Conservation (phyloP, 2,797 vertebrate species). For the Novumbra hubbsi region DNA sequence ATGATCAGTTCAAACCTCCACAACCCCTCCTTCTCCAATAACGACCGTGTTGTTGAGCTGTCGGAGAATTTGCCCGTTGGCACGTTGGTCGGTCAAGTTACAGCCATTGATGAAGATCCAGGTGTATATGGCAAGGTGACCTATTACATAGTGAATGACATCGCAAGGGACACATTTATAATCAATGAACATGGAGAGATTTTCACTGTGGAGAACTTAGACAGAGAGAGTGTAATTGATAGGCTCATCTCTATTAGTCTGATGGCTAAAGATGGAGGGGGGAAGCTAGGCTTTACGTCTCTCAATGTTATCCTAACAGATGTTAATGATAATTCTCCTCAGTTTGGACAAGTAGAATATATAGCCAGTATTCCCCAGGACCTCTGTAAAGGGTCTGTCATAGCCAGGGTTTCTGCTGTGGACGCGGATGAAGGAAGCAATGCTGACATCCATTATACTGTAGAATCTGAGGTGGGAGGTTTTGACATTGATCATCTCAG, state of each 20-base stretch:
- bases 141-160: slow-evolving; percentile 82
- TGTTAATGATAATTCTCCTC: slow-evolving; percentile 81
- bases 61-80: slow-evolving; percentile 77
- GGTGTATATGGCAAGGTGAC: slow-evolving; percentile 72
- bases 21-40: slow-evolving; percentile 77
- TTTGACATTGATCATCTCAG: slow-evolving; percentile 77
- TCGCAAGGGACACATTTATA: slow-evolving; percentile 81
- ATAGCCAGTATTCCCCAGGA: slow-evolving; percentile 75
- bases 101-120: slow-evolving; percentile 75
- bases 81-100: slow-evolving; percentile 74
- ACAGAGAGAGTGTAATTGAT: slow-evolving; percentile 78
- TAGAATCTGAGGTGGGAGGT: slow-evolving; percentile 77
- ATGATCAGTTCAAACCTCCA: slow-evolving; percentile 78
- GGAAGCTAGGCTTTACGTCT: slow-evolving; percentile 80
- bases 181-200: slow-evolving; percentile 76
- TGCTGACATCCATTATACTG: slow-evolving; percentile 76
- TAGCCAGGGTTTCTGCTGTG: slow-evolving; percentile 78
- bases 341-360: slow-evolving; percentile 79
- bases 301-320: slow-evolving; percentile 83
- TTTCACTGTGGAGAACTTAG: slow-evolving; percentile 77
- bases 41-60: slow-evolving; percentile 79
- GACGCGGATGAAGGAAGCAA: slow-evolving; percentile 84
- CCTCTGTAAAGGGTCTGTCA: slow-evolving; percentile 70
- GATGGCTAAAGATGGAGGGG: slow-evolving; percentile 84
- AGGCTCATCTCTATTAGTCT: slow-evolving; percentile 78